A percentile compares a stretch with the other conserved stretches of the same genome.
phyloP scores from a whole-genome alignment of 92 coral and sea anemone genomes.

The Porites cylindrica region DNA sequence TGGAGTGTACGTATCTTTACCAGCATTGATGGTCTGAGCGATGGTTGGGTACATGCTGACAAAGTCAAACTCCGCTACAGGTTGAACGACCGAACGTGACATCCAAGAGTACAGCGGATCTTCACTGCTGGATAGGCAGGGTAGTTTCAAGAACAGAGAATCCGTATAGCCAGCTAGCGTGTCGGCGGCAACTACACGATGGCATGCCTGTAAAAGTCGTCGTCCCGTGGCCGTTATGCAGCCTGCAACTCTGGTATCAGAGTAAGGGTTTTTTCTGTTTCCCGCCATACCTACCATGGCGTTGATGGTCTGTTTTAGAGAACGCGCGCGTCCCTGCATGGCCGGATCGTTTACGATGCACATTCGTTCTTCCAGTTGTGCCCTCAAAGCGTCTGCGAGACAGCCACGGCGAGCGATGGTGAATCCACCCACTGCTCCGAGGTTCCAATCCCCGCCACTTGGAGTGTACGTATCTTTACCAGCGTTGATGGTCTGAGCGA shows the following conservation, averaged over 20 bases:
- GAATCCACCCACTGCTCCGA: conserved; percentile 3
- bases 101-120: too few species aligned
- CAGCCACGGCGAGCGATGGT: neutral
- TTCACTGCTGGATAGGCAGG: neutral
- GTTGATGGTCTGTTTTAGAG: conserved; percentile 12
- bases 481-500: neutral
- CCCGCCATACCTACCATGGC: conserved; percentile 13
- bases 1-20: conserved; percentile 2
- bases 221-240: conserved; percentile 10
- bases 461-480: conserved; percentile 6
- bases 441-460: neutral
- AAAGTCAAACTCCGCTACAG: conserved; percentile 13
- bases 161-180: neutral
- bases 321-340: neutral
- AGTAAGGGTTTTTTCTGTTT: neutral
- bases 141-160: neutral
- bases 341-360: neutral
- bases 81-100: neutral
- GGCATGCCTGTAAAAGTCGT: neutral
- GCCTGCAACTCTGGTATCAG: neutral
- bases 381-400: neutral
- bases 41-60: conserved; percentile 8
- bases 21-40: neutral
- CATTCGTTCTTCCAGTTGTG: neutral
- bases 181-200: neutral